phyloP scores from a whole-genome alignment of 1,140 invertebrate species.

The Papilio dardanus region DNA sequence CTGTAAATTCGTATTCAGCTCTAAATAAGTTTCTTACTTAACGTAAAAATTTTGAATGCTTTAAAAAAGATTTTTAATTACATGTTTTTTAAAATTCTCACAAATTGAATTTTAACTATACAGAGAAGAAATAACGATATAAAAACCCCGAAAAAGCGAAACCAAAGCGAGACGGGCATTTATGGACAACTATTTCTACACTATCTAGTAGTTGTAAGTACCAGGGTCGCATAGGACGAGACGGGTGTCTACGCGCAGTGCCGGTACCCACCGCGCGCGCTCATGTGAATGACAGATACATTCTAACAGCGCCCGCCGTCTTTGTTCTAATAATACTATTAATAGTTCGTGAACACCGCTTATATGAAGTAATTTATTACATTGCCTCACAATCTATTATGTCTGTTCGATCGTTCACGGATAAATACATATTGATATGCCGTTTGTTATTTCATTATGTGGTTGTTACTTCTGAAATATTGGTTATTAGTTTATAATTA shows the following conservation, averaged over 20 bases:
- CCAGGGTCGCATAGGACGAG: conserved; percentile 18
- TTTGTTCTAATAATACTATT: conserved; percentile 29
- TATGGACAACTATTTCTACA: conserved; percentile 35
- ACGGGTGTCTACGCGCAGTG: neutral
- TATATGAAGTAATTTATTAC: conserved; percentile 37
- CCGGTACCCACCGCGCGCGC: conserved; percentile 13
- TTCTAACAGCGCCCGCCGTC: conserved; percentile 28
- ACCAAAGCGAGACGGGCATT: neutral
- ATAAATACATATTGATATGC: conserved; percentile 21
- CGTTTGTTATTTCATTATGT: conserved; percentile 23
- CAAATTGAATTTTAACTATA: neutral
- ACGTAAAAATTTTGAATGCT: too few species aligned
- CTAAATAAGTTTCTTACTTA: too few species aligned
- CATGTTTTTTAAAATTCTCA: neutral
- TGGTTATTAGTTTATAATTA: neutral
- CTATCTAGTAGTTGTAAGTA: conserved; percentile 39
- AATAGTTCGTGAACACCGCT: conserved; percentile 26
- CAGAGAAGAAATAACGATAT: neutral
- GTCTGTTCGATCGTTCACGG: conserved; percentile 26
- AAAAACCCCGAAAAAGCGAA: neutral
- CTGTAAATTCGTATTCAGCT: too few species aligned
- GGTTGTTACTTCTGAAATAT: conserved; percentile 1
- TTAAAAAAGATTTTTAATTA: neutral
- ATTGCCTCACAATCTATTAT: conserved; percentile 28
- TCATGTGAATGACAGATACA: conserved; percentile 38